These are phyloP conservation scores for Sminthurinus aureus DNA, from an alignment of 2,888 invertebrate genomes.

Conservation along the genomic window DNA sequence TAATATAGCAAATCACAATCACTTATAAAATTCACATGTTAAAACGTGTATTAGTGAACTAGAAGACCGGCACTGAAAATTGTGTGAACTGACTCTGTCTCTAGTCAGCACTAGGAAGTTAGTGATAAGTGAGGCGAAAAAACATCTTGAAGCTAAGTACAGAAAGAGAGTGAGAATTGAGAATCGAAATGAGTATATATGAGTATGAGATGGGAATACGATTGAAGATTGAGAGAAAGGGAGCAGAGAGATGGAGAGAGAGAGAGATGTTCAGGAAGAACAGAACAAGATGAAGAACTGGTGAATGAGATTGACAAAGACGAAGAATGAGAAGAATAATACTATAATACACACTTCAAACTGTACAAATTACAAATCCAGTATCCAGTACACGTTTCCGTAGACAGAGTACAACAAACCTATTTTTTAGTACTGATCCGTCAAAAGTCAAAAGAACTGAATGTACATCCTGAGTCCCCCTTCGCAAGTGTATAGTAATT, in stretches of 20 bases:
- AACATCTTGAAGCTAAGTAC: constrained; percentile 3
- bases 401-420: background rate
- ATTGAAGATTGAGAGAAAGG: background rate
- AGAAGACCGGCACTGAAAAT: background rate
- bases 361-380: too few species aligned
- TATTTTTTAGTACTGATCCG: background rate
- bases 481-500: too few species aligned
- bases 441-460: background rate
- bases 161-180: background rate
- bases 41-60: constrained; percentile 2
- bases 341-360: background rate
- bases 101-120: constrained; percentile 36
- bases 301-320: background rate
- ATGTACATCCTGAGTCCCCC: too few species aligned
- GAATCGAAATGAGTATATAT: too few species aligned
- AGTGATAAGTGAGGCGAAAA: constrained; percentile 41
- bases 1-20: constrained; percentile 6
- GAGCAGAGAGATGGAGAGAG: background rate
- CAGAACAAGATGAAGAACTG: constrained; percentile 15
- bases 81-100: background rate
- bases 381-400: background rate
- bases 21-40: constrained; percentile 18
- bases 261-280: background rate
- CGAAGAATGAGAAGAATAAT: background rate
- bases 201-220: too few species aligned